Evolutionary conservation across 1,140 invertebrate species (phyloP).

Genomic region (Macrotrachela quadricornifera): DNA sequence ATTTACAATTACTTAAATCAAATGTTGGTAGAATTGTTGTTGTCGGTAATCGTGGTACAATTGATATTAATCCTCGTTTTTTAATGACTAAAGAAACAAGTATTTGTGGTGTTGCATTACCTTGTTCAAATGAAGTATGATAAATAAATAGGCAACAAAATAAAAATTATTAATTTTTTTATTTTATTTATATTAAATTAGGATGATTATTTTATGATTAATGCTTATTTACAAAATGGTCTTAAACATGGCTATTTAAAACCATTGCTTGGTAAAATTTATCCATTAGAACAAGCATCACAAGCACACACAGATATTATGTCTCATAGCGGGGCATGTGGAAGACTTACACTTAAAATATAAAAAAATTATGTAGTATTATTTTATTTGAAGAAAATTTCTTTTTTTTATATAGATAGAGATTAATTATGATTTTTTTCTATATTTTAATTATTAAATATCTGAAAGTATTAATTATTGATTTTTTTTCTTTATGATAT

Average conservation of each 20-base stretch:
- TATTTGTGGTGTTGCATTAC: slow-evolving; percentile 31
- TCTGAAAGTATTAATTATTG: too few species aligned
- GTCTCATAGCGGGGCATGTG: slow-evolving; percentile 12
- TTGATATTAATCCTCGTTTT: slow-evolving; percentile 33
- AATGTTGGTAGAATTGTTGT: slow-evolving; percentile 33
- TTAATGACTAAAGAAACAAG: slow-evolving; percentile 34
- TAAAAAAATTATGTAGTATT: too few species aligned
- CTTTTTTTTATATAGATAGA: too few species aligned
- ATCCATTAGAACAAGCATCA: slow-evolving; percentile 25
- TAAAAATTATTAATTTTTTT: too few species aligned
- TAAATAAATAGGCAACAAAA: neutral
- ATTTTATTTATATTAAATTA: slow-evolving; percentile 13
- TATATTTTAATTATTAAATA: too few species aligned
- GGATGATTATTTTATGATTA: slow-evolving; percentile 31
- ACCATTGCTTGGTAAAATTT: slow-evolving; percentile 32
- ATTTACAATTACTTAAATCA: slow-evolving; percentile 31
- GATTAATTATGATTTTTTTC: too few species aligned
- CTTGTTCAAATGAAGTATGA: slow-evolving; percentile 22
- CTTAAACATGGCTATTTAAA: slow-evolving; percentile 30
- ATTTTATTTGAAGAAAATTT: too few species aligned
- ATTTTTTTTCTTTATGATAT: too few species aligned
- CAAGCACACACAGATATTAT: slow-evolving; percentile 22
- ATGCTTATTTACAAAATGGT: slow-evolving; percentile 21
- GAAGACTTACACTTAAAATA: slow-evolving; percentile 3
- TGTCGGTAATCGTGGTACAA: slow-evolving; percentile 33